Conservation (phyloP, 2,797 vertebrate species). For the Characodon lateralis region DNA sequence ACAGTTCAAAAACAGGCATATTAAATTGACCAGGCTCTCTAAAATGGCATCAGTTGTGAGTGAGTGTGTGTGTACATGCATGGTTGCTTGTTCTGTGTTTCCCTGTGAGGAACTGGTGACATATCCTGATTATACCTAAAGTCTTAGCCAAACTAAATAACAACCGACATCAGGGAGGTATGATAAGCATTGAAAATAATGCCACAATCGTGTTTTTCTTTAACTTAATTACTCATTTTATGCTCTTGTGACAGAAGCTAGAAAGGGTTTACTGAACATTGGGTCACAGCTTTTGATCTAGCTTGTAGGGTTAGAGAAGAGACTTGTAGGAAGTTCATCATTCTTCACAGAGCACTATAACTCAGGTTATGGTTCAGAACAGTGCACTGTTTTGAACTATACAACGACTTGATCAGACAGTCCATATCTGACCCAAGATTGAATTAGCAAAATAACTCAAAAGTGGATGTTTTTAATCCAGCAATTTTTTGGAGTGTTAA, state of each 20-base stretch:
- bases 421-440: background rate
- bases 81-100: background rate
- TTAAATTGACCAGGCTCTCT: background rate
- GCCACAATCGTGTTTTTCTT: background rate
- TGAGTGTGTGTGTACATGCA: background rate
- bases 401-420: background rate
- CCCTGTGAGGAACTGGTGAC: background rate
- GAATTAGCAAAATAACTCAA: background rate
- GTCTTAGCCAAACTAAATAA: background rate
- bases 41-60: background rate
- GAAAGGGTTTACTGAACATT: background rate
- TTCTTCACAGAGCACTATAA: background rate
- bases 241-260: background rate
- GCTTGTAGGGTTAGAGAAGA: background rate
- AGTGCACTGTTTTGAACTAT: background rate
- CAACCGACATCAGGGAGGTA: background rate
- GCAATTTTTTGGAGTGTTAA: too few relatives aligned
- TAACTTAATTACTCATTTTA: background rate
- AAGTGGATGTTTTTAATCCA: too few relatives aligned
- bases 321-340: background rate
- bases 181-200: background rate
- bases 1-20: background rate
- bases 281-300: background rate
- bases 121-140: background rate
- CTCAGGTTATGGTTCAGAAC: too few relatives aligned